Evolutionary conservation across 2,113 vertebrate species (phyloP), one percentile per base, ranked within the genome.

Genomic region (Trematomus loennbergii): DNA sequence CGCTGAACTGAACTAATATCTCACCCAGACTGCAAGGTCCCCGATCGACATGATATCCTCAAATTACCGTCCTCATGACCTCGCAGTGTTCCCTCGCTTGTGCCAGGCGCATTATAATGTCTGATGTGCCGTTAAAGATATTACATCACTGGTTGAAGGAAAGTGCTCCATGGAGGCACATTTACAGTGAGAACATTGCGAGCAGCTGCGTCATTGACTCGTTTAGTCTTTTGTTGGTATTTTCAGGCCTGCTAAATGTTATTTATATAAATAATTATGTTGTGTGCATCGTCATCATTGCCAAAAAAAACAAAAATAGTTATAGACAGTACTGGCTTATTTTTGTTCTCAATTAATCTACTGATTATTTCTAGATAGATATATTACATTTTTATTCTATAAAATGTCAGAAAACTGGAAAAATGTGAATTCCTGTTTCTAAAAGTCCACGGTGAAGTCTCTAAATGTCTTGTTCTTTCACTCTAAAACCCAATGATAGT

Each of bases 1-100:
- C 20, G 53, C 75, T 82, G 64, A 73, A 65, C n/a, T 75, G 58
- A 17, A 29, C 40, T 68, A 13, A 66, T 63, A 70, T 43, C 57
- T 54, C 68, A 46, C 45, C 58, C 18, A 65, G 67, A 57, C 40
- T 49, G 17, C 40, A 17, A 63, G 13, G 40, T 63, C 29, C 57
- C 33, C 40, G 20, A 36, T 69, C 70, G 1, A 10, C 3, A 0
- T 50, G 40, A 33, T 46, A n/a, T 57, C 57, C 70, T 75, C 69
- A 64, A 20, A 63, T 74, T 62, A 66, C 57, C 6, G 0, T 57
- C 69, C 20, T 79, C 57, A 20, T 49, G 75, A 66, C 66, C 67
- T 65, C 9, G 0, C 9, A 49, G 55, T 12, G 18, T 64, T 67
- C 55, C 0, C 33, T 66, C 11, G 15, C 49, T 59, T 36, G 33